phyloP scores from a whole-genome alignment of 2,113 vertebrate species.

The Calidris pygmaea region DNA sequence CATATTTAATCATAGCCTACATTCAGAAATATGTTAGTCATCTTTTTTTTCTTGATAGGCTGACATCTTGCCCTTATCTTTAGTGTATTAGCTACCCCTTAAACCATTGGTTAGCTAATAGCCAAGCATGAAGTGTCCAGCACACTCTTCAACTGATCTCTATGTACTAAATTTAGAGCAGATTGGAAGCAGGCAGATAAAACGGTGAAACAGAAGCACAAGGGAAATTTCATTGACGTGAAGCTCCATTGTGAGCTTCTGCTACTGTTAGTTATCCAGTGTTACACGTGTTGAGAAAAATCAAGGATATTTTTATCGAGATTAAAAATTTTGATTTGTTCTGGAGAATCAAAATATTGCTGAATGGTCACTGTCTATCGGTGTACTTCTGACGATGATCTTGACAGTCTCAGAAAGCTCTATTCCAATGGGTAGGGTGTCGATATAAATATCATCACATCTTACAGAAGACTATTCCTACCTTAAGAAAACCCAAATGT shows the following conservation, averaged over 20 bases:
- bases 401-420: neutral
- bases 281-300: neutral
- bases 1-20: slow-evolving; percentile 3
- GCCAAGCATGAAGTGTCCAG: slow-evolving; percentile 62
- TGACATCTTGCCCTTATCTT: slow-evolving; percentile 68
- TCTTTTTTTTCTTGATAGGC: slow-evolving; percentile 21
- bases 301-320: neutral
- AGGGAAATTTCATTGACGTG: slow-evolving; percentile 12
- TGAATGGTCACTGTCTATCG: neutral
- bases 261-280: neutral
- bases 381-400: neutral
- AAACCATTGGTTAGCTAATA: slow-evolving; percentile 56
- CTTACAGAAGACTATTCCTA: neutral
- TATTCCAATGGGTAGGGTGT: neutral
- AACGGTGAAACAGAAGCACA: neutral
- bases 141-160: slow-evolving; percentile 78
- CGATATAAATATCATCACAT: rapidly evolving
- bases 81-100: slow-evolving; percentile 54
- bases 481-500: neutral
- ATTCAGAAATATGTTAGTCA: slow-evolving; percentile 58
- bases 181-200: slow-evolving; percentile 27
- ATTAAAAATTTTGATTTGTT: neutral
- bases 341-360: neutral
- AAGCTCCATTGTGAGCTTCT: neutral
- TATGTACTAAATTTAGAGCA: slow-evolving; percentile 80